phyloP scores from a whole-genome alignment of 2,888 invertebrate species.

The Erannis defoliaria region DNA sequence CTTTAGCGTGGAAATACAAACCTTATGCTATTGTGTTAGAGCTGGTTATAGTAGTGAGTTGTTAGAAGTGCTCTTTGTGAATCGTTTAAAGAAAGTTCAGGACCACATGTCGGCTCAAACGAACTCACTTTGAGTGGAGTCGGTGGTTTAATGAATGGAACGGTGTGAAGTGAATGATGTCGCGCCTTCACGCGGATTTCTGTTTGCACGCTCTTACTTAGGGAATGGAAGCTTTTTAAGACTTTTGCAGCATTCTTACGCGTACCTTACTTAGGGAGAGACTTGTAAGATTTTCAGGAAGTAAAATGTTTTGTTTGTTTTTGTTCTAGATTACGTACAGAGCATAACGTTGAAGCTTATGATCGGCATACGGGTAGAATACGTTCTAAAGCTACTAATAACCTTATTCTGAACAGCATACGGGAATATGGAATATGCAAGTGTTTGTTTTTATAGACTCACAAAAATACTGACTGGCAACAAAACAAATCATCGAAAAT shows the following conservation, averaged over 20 bases:
- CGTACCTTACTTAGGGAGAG: neutral
- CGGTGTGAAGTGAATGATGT: slow-evolving; percentile 55
- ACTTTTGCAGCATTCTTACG: slow-evolving; percentile 3
- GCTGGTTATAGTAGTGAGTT: neutral
- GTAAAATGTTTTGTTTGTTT: slow-evolving; percentile 3
- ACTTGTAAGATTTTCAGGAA: neutral
- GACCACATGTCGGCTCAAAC: slow-evolving; percentile 64
- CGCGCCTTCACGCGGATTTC: slow-evolving; percentile 43
- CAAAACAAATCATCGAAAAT: too few relatives aligned
- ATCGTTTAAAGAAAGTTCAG: slow-evolving; percentile 72
- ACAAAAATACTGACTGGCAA: too few relatives aligned
- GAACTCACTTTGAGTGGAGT: slow-evolving; percentile 60
- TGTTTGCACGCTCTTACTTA: slow-evolving; percentile 39
- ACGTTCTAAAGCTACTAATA: too few relatives aligned
- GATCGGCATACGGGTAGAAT: too few relatives aligned
- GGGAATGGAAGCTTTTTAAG: slow-evolving; percentile 27
- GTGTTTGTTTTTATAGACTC: too few relatives aligned
- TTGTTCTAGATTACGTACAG: neutral
- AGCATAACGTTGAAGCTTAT: too few relatives aligned
- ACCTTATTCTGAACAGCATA: too few relatives aligned
- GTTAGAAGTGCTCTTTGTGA: slow-evolving; percentile 44
- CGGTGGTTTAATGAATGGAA: slow-evolving; percentile 63
- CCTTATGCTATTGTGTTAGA: slow-evolving; percentile 44
- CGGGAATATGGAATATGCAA: too few relatives aligned
- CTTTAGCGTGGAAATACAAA: slow-evolving; percentile 53